Percentiles rank a stretch among this genome's conserved stretches.
These are phyloP conservation scores for Rhimphoctona megacephalus DNA, from an alignment of 2,888 invertebrate species.

Conservation along the genomic window DNA sequence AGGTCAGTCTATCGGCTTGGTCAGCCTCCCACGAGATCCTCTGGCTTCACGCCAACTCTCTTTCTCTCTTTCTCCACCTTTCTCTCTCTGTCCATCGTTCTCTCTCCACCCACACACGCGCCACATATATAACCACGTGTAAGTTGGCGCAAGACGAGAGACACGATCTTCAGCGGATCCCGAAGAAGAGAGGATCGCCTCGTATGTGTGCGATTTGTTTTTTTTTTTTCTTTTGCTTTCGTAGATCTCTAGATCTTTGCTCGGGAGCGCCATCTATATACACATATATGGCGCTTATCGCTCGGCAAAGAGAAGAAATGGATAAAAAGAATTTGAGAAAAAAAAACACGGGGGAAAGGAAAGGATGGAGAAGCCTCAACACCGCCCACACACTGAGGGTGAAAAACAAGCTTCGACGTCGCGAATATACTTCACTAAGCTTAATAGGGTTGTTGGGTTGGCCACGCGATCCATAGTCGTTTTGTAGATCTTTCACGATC, in stretches of 20 bases:
- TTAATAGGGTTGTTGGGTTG: constrained; percentile 69
- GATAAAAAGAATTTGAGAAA: constrained; percentile 8
- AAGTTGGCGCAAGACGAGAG: constrained; percentile 47
- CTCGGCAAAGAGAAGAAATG: constrained; percentile 26
- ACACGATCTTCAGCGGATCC: constrained; percentile 46
- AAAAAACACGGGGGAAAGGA: constrained; percentile 23
- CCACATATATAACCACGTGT: constrained; percentile 50
- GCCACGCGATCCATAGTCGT: constrained; percentile 56
- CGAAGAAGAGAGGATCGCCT: constrained; percentile 50
- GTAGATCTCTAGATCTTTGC: constrained; percentile 43
- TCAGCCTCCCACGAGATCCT: constrained; percentile 83
- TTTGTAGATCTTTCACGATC: constrained; percentile 54
- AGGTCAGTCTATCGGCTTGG: constrained; percentile 84
- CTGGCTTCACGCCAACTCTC: constrained; percentile 80
- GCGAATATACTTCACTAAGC: constrained; percentile 61
- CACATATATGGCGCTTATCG: constrained; percentile 34
- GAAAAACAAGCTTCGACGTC: constrained; percentile 62
- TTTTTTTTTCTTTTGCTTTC: constrained; percentile 17
- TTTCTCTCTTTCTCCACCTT: constrained; percentile 14
- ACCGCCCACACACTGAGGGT: constrained; percentile 56
- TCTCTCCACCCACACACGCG: constrained; percentile 66
- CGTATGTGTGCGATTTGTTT: constrained; percentile 26
- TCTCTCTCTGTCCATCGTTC: not conserved
- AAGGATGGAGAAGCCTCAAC: constrained; percentile 52
- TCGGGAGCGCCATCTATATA: constrained; percentile 44